Conservation (phyloP, 2,113 vertebrate genomes). For the Oenanthe melanoleuca region DNA sequence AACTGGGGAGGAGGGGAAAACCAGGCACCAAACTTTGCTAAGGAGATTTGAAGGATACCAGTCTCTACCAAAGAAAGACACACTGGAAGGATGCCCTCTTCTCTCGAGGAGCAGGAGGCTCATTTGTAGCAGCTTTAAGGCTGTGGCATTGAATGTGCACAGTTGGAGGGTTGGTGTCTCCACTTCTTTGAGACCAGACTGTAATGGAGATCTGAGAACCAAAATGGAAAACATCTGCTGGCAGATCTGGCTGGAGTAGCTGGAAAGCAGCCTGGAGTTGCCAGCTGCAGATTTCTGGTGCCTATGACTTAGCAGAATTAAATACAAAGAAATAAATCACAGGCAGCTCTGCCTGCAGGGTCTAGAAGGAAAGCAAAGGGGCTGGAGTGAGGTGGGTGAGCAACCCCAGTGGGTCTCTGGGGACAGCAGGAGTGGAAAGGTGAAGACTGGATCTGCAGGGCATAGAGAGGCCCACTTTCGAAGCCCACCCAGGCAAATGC, state of each 20-base stretch:
- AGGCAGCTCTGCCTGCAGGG: background rate
- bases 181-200: conserved; percentile 9
- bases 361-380: background rate
- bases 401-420: background rate
- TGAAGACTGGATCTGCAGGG: background rate
- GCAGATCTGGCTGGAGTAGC: conserved; percentile 17
- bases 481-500: background rate
- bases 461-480: background rate
- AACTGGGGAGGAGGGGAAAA: background rate
- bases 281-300: conserved; percentile 49
- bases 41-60: background rate
- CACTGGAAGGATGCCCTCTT: background rate
- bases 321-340: background rate
- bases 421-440: background rate
- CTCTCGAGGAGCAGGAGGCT: background rate
- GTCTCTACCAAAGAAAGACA: background rate
- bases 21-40: background rate
- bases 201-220: conserved; percentile 58
- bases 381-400: accelerated
- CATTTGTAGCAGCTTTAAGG: background rate
- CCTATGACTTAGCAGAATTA: conserved; percentile 18
- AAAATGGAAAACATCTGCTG: conserved; percentile 59
- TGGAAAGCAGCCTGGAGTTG: conserved; percentile 53
- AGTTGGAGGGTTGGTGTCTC: conserved; percentile 29
- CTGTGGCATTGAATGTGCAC: background rate